A percentile compares a stretch with the other conserved stretches of the same genome.
These are phyloP conservation scores for Acinonyx jubatus DNA, from an alignment of 2,113 vertebrate genomes.

Conservation along the genomic window DNA sequence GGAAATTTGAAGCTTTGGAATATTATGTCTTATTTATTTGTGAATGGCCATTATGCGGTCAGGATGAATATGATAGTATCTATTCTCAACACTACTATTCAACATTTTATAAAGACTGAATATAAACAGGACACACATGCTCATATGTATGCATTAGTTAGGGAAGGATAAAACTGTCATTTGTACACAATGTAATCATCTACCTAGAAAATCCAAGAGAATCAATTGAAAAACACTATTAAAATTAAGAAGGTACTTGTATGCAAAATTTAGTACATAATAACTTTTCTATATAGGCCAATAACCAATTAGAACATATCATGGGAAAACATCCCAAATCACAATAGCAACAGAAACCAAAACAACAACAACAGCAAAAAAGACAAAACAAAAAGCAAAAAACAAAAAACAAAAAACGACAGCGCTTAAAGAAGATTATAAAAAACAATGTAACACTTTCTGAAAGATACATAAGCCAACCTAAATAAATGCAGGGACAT, in stretches of 20 bases:
- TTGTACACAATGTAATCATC: neutral
- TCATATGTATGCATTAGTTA: neutral
- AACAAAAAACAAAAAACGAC: neutral
- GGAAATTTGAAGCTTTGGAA: constrained; percentile 16
- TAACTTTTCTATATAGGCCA: neutral
- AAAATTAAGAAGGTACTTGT: neutral
- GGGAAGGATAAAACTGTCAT: neutral
- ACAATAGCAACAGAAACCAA: neutral
- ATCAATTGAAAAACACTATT: neutral
- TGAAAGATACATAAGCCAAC: neutral
- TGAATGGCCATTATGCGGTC: neutral
- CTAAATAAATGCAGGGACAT: neutral
- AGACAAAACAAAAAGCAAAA: neutral
- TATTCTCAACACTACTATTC: constrained; percentile 4
- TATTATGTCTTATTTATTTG: constrained; percentile 54
- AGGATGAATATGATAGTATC: constrained; percentile 1
- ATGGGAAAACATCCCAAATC: neutral
- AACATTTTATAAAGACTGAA: constrained; percentile 23
- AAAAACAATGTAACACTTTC: neutral
- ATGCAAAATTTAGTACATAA: neutral
- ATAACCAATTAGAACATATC: neutral
- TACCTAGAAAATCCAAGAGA: neutral
- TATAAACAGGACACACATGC: neutral
- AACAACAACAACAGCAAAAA: neutral
- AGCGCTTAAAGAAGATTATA: neutral